Conservation (phyloP, 1,140 invertebrate genomes). For the Drosophila sechellia region DNA sequence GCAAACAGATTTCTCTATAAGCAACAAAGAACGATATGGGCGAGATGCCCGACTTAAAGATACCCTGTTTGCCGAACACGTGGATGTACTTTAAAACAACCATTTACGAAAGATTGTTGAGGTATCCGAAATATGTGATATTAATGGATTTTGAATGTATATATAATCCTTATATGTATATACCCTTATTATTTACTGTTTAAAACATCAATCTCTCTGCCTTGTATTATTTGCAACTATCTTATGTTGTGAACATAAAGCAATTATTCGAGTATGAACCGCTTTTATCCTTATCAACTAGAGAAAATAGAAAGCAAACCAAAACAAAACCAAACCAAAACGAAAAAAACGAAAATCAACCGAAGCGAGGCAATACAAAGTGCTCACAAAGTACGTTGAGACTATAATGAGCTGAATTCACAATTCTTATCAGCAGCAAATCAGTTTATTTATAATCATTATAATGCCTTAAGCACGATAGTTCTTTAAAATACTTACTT, state of each 20-base stretch:
- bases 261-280: constrained; percentile 7
- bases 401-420: constrained; percentile 11
- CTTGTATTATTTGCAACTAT: too few relatives aligned
- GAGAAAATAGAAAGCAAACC: constrained; percentile 6
- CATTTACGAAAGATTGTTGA: not conserved
- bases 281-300: constrained; percentile 30
- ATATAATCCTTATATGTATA: too few relatives aligned
- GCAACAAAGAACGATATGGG: not conserved
- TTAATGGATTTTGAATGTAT: too few relatives aligned
- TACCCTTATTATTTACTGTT: too few relatives aligned
- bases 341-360: too few relatives aligned
- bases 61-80: not conserved
- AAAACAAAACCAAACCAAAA: constrained; percentile 4
- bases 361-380: not conserved
- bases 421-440: constrained; percentile 34
- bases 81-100: too few relatives aligned
- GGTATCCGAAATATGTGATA: too few relatives aligned
- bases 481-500: too few relatives aligned
- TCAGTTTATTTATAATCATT: not conserved
- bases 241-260: not conserved
- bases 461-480: not conserved
- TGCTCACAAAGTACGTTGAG: constrained; percentile 9
- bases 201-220: too few relatives aligned
- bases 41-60: not conserved
- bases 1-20: constrained; percentile 26